Percentiles rank a stretch among this genome's conserved stretches.
These are phyloP conservation scores for Macaca nemestrina DNA, from an alignment of 2,113 vertebrate species.

Conservation along the genomic window DNA sequence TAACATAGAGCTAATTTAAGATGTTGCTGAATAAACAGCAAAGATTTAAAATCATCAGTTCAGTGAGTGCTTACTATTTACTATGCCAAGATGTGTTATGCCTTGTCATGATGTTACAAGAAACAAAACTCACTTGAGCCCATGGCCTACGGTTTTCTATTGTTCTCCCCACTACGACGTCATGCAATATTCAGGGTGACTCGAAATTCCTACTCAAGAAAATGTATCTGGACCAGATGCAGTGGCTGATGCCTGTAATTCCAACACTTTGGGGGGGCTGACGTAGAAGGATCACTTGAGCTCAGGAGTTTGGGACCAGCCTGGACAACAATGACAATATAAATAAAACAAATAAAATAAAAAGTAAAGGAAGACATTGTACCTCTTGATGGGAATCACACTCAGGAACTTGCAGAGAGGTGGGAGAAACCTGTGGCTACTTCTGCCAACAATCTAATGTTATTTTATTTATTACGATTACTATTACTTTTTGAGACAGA, in stretches of 20 bases:
- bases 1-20: background rate
- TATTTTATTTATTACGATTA: too few relatives aligned
- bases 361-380: background rate
- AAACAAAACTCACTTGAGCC: background rate
- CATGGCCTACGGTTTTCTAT: background rate
- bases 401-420: background rate
- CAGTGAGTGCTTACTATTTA: background rate
- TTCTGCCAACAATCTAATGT: background rate
- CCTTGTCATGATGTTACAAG: background rate
- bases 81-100: background rate
- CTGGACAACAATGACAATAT: too few relatives aligned
- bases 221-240: background rate
- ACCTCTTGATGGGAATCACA: background rate
- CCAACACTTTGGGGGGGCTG: too few relatives aligned
- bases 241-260: too few relatives aligned
- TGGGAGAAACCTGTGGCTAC: background rate
- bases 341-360: too few relatives aligned
- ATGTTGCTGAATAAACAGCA: background rate
- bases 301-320: too few relatives aligned
- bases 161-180: background rate
- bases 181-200: background rate
- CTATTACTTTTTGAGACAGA: too few relatives aligned
- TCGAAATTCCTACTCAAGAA: background rate
- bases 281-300: too few relatives aligned
- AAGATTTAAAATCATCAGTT: background rate